Percentiles rank a stretch among this genome's conserved stretches.
Evolutionary conservation across 2,113 vertebrate genomes (phyloP).

Genomic region (Hepsetus odoe): DNA sequence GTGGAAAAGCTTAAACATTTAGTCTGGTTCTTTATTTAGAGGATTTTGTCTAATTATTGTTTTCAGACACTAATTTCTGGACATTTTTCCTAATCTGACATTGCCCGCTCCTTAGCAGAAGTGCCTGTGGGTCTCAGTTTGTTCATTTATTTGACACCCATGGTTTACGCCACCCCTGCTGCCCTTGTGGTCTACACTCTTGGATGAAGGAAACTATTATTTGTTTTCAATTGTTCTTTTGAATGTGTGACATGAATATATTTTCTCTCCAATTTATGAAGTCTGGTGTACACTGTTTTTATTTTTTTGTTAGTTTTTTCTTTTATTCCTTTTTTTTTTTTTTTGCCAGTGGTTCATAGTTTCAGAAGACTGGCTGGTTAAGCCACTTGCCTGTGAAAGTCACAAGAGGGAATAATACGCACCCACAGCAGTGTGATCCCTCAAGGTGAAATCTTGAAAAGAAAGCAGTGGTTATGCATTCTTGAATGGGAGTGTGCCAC

Average conservation of each 20-base stretch:
- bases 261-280: conserved; percentile 17
- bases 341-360: conserved; percentile 33
- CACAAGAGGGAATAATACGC: conserved; percentile 27
- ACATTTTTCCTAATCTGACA: neutral
- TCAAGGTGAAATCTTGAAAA: conserved; percentile 10
- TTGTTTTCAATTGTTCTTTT: conserved; percentile 1
- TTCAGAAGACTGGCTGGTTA: conserved; percentile 31
- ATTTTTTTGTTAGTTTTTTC: conserved; percentile 17
- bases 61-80: conserved; percentile 1
- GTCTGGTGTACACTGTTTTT: conserved; percentile 34
- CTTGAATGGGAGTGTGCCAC: conserved; percentile 56
- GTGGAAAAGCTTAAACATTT: conserved; percentile 43
- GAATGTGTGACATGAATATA: neutral
- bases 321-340: neutral
- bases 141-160: neutral
- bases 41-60: conserved; percentile 27
- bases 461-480: conserved; percentile 41
- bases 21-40: conserved; percentile 40
- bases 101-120: conserved; percentile 24
- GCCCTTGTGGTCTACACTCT: neutral
- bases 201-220: conserved; percentile 21
- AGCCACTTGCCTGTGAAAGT: conserved; percentile 16
- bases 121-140: conserved; percentile 37
- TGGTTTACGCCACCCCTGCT: neutral
- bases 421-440: conserved; percentile 39